phyloP scores from a whole-genome alignment of 2,797 vertebrate species.

The Cryptoblepharus egeriae region DNA sequence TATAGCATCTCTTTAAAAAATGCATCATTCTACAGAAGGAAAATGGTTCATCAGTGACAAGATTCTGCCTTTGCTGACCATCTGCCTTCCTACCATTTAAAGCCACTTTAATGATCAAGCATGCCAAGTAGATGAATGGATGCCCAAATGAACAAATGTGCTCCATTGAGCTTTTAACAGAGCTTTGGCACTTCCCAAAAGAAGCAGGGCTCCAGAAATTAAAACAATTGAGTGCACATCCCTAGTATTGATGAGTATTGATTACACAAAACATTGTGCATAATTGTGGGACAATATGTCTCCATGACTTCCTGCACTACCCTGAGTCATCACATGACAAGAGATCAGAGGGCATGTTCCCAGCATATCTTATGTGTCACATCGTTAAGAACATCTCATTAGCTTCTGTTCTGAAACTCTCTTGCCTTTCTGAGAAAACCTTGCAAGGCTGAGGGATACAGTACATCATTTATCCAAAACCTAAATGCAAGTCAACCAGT shows the following conservation, averaged over 20 bases:
- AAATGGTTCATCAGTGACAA: background rate
- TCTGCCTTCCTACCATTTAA: background rate
- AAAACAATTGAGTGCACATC: too few species aligned
- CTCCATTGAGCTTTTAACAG: too few species aligned
- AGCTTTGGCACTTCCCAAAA: too few species aligned
- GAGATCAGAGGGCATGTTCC: background rate
- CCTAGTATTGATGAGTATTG: too few species aligned
- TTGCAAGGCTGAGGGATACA: background rate
- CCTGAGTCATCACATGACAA: background rate
- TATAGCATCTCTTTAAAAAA: background rate
- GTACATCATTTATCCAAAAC: too few species aligned
- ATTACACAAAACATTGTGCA: too few species aligned
- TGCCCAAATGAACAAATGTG: too few species aligned
- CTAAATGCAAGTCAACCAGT: too few species aligned
- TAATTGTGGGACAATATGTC: background rate
- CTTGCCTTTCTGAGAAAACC: background rate
- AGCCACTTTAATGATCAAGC: background rate
- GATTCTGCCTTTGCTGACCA: background rate
- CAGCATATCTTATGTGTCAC: background rate
- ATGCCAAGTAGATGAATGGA: background rate
- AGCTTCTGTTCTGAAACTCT: background rate
- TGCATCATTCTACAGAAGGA: background rate
- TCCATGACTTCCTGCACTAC: background rate
- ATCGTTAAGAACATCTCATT: background rate
- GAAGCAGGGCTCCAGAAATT: too few species aligned